Evolutionary conservation across 2,888 invertebrate genomes (phyloP).

Genomic region (Latrodectus hesperus): DNA sequence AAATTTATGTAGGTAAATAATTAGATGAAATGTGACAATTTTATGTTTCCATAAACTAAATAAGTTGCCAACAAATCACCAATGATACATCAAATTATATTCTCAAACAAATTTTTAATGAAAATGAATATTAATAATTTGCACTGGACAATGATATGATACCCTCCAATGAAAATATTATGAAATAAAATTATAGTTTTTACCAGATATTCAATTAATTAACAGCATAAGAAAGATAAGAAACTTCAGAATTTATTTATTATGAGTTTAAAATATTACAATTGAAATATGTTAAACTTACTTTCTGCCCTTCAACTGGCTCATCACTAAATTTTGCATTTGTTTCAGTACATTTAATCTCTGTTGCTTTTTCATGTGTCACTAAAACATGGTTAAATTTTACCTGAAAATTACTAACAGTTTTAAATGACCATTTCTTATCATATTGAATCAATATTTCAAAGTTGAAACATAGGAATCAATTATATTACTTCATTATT

Average conservation of each 20-base stretch:
- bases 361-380: constrained; percentile 22
- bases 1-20: too few species aligned
- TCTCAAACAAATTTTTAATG: too few species aligned
- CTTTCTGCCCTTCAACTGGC: constrained; percentile 31
- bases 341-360: constrained; percentile 53
- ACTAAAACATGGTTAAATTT: constrained; percentile 29
- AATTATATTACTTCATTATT: neutral
- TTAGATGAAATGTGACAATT: too few species aligned
- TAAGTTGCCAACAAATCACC: too few species aligned
- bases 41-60: too few species aligned
- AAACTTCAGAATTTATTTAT: neutral
- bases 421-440: neutral
- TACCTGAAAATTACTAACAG: neutral
- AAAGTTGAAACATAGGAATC: too few species aligned
- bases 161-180: neutral
- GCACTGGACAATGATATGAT: neutral
- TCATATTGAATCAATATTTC: too few species aligned
- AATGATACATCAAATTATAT: too few species aligned
- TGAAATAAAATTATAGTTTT: neutral
- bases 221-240: neutral
- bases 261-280: neutral
- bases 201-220: neutral
- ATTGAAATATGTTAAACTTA: constrained; percentile 12
- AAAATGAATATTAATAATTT: too few species aligned
- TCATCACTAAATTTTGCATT: constrained; percentile 61